These are phyloP conservation scores for Nothobranchius furzeri DNA, from an alignment of 2,113 vertebrate genomes.

Conservation along the genomic window DNA sequence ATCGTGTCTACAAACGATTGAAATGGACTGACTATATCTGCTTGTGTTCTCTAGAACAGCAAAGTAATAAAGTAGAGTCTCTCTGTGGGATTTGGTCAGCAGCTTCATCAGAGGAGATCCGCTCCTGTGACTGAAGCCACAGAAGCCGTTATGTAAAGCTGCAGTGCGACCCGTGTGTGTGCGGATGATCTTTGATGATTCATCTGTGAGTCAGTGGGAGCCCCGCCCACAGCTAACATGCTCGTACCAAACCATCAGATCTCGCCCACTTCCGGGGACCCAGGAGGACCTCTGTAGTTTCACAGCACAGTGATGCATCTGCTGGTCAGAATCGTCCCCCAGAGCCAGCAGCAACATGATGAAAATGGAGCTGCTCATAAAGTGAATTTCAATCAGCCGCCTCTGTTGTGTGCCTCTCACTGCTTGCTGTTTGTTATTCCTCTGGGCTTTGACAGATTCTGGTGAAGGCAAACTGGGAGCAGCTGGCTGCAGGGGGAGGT, in stretches of 20 bases:
- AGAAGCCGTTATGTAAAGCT: conserved; percentile 38
- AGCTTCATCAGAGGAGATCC: neutral
- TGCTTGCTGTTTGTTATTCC: conserved; percentile 36
- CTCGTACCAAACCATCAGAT: conserved; percentile 56
- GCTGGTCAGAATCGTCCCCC: conserved; percentile 48
- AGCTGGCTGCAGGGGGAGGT: conserved; percentile 46
- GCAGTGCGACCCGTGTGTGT: conserved; percentile 3
- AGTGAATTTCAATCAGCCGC: conserved; percentile 63
- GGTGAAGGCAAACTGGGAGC: conserved; percentile 30
- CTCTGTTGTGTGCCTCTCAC: conserved; percentile 40
- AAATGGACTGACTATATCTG: neutral
- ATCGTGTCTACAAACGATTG: too few species aligned
- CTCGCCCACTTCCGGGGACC: conserved; percentile 49
- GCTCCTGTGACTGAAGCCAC: neutral
- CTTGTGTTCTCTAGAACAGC: neutral
- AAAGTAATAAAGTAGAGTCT: too few species aligned
- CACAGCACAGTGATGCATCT: conserved; percentile 46
- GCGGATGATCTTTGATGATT: conserved; percentile 43
- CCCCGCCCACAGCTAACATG: conserved; percentile 35
- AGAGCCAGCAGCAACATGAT: conserved; percentile 53
- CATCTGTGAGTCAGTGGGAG: conserved; percentile 49
- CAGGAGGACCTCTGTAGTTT: conserved; percentile 43
- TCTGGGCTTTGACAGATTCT: conserved; percentile 27
- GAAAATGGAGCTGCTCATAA: conserved; percentile 54
- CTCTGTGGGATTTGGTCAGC: too few species aligned